Evolutionary conservation across 1,140 invertebrate genomes (phyloP).

Genomic region (fruit fly (Drosophila melanogaster)): DNA sequence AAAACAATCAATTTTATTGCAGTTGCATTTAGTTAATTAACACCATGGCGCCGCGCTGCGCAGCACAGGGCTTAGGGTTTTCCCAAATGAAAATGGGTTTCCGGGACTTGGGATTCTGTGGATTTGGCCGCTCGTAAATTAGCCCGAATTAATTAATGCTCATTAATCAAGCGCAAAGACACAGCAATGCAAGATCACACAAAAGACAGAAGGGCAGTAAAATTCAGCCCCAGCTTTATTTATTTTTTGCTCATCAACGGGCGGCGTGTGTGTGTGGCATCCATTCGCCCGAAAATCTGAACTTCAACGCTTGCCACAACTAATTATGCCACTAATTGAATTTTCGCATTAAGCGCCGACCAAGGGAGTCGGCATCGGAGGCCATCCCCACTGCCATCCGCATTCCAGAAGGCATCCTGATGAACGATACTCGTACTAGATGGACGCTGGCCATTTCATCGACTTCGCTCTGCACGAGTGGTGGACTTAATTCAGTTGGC

Average conservation of each 20-base stretch:
- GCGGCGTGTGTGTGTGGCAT: conserved; percentile 22
- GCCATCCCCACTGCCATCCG: conserved; percentile 1
- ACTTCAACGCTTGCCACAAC: conserved; percentile 82
- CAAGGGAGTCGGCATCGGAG: conserved; percentile 41
- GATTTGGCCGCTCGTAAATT: conserved; percentile 57
- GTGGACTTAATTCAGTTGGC: conserved; percentile 69
- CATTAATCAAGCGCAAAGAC: conserved; percentile 76
- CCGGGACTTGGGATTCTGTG: neutral
- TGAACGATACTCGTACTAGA: conserved; percentile 39
- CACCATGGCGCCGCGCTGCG: conserved; percentile 60
- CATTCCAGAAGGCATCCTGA: neutral
- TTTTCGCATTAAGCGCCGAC: conserved; percentile 76
- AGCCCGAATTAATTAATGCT: conserved; percentile 77
- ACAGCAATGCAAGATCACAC: conserved; percentile 65
- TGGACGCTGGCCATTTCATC: conserved; percentile 40
- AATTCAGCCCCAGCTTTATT: conserved; percentile 30
- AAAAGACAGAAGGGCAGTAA: conserved; percentile 42
- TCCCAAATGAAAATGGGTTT: conserved; percentile 43
- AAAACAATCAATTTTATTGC: conserved; percentile 84
- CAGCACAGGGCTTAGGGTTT: conserved; percentile 24
- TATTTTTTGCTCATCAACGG: conserved; percentile 33
- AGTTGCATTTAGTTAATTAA: conserved; percentile 83
- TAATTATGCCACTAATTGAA: conserved; percentile 83
- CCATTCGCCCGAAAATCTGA: conserved; percentile 66
- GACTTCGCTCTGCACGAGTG: conserved; percentile 31